Base-by-base conservation (phyloP, 2,113 vertebrate species). In the Xiphias gladius region DNA sequence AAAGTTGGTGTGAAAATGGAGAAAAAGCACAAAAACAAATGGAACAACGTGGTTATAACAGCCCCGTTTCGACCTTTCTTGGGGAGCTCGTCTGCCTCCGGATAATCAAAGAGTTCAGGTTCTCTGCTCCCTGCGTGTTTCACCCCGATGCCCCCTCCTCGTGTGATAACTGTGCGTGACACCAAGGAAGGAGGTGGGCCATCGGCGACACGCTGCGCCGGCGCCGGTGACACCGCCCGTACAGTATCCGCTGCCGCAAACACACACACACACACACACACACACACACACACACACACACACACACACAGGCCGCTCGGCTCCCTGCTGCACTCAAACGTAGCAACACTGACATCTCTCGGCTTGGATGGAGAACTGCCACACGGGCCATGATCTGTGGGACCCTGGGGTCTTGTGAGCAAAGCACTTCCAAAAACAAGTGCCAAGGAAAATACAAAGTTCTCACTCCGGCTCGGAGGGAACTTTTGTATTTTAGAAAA, bases 271-370 rank as follows among this genome's bases (percentile, higher is more conserved):
- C n/a, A n/a, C n/a, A n/a, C n/a, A n/a, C n/a, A n/a, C n/a, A n/a
- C n/a, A n/a, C n/a, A n/a, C n/a, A n/a, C n/a, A n/a, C n/a, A n/a
- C n/a, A n/a, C n/a, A n/a, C n/a, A n/a, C n/a, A n/a, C n/a, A n/a
- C n/a, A n/a, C n/a, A n/a, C n/a, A n/a, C n/a, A n/a, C n/a, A n/a
- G n/a, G 39, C 16, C 1, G 32, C 46, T 20, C 19, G 16, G 13
- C n/a, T 17, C 30, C 5, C 62, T 17, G 69, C 73, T 77, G 65
- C 41, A 14, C 0, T 68, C n/a, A 1, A 4, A 2, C 82, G 89
- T 0, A 78, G 77, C 89, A 62, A 90, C 84, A 93, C 74, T 88
- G 93, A 87, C 91, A 88, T 76, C 93, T 91, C 8, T 20, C 85
- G 93, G 80, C 9, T 10, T 2, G n/a, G 16, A 39, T 8, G 4